Conservation (phyloP, 1,140 invertebrate genomes). For the Zaprionus vittiger region DNA sequence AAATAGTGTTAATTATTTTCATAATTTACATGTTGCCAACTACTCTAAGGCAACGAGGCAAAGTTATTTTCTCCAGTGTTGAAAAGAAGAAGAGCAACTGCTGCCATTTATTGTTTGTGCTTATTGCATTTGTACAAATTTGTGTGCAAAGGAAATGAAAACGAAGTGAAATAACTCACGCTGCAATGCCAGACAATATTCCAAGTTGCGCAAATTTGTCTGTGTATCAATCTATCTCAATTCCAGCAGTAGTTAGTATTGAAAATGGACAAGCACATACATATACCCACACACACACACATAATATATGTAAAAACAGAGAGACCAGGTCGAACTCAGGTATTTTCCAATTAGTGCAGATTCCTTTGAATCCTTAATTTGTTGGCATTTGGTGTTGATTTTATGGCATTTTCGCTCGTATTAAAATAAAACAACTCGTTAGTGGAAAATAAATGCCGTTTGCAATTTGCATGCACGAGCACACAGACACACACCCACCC, state of each 20-base stretch:
- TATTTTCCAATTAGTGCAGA: constrained; percentile 38
- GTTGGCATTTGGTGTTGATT: constrained; percentile 49
- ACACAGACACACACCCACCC: background rate
- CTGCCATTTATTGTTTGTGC: background rate
- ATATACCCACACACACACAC: background rate
- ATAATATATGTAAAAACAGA: background rate
- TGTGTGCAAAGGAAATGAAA: background rate
- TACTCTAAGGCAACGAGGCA: background rate
- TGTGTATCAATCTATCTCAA: constrained; percentile 5
- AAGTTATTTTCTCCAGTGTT: constrained; percentile 2
- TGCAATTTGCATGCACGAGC: constrained; percentile 68
- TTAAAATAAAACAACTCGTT: constrained; percentile 80
- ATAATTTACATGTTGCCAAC: background rate
- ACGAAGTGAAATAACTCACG: background rate
- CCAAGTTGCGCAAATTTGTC: constrained; percentile 1
- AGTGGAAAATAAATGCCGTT: constrained; percentile 76
- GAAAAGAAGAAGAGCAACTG: background rate
- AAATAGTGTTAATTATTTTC: background rate
- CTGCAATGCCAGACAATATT: constrained; percentile 3
- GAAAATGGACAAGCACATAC: background rate
- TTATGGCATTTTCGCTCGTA: constrained; percentile 46
- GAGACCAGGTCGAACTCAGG: background rate
- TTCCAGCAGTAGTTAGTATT: background rate
- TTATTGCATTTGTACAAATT: background rate
- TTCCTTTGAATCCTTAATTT: constrained; percentile 48